Evolutionary conservation across 2,888 invertebrate genomes (phyloP).

Genomic region (Notodonta dromedarius): DNA sequence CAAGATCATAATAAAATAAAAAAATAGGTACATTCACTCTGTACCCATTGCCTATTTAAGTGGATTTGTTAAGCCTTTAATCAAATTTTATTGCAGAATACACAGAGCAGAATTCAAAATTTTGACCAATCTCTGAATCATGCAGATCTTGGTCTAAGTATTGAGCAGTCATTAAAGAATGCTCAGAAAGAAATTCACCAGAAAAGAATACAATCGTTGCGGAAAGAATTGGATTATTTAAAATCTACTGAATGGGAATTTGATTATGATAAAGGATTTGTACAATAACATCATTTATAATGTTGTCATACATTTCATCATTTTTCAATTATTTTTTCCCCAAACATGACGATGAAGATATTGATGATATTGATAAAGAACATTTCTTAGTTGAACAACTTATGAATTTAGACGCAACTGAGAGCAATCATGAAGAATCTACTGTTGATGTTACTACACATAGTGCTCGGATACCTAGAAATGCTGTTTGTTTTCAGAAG

Average conservation of each 20-base stretch:
- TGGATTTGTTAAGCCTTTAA: no score
- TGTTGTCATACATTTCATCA: constrained; percentile 74
- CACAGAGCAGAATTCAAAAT: constrained; percentile 62
- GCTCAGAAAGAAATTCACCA: constrained; percentile 87
- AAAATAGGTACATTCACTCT: no score
- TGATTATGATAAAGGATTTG: constrained; percentile 88
- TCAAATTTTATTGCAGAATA: constrained; percentile 50
- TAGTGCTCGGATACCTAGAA: constrained; percentile 42
- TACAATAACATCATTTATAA: constrained; percentile 69
- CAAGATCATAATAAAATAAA: no score
- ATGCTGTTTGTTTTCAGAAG: constrained; percentile 64
- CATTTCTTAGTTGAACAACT: constrained; percentile 70
- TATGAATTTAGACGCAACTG: constrained; percentile 62
- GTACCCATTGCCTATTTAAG: no score
- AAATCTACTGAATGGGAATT: constrained; percentile 93
- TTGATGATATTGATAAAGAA: constrained; percentile 54
- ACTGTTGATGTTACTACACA: constrained; percentile 14
- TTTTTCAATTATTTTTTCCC: constrained; percentile 66
- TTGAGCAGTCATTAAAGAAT: constrained; percentile 82
- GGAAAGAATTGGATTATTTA: constrained; percentile 91
- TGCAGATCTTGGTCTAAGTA: constrained; percentile 80
- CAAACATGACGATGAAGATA: constrained; percentile 43
- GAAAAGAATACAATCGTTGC: constrained; percentile 87
- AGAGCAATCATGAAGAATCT: constrained; percentile 36
- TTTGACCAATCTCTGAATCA: constrained; percentile 79